Conservation (phyloP, 2,797 vertebrate species). For the Ambastaia sidthimunki region DNA sequence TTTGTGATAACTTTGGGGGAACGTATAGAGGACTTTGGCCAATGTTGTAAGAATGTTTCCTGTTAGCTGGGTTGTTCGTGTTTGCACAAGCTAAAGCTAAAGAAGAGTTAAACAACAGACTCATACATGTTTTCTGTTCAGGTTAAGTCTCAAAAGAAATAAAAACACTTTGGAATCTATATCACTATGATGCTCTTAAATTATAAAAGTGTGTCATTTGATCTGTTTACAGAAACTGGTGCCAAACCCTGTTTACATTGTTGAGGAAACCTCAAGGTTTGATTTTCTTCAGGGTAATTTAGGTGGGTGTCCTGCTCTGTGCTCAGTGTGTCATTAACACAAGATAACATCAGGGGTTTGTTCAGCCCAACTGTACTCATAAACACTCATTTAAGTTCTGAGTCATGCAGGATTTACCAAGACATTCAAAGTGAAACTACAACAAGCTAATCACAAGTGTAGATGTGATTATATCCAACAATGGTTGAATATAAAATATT, state of each 20-base stretch:
- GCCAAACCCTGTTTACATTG: conserved; percentile 61
- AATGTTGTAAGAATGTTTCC: too few species aligned
- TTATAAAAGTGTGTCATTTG: neutral
- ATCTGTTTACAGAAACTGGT: conserved; percentile 63
- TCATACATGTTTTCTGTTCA: conserved; percentile 3
- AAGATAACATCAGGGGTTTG: neutral
- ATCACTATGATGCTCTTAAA: neutral
- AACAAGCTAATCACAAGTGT: neutral
- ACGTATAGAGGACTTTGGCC: too few species aligned
- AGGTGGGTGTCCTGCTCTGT: conserved; percentile 59
- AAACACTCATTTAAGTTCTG: neutral
- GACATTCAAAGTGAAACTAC: neutral
- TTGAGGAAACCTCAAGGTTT: conserved; percentile 74
- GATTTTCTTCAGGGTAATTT: conserved; percentile 72
- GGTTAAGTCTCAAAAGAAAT: neutral
- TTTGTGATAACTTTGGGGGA: too few species aligned
- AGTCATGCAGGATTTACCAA: neutral
- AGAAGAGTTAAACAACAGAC: neutral
- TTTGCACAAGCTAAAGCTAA: too few species aligned
- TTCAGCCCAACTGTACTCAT: neutral
- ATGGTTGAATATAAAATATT: neutral
- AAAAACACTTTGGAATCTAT: neutral
- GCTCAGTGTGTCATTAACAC: neutral
- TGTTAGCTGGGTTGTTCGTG: too few species aligned
- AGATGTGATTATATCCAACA: neutral